Conservation (phyloP, 2,797 vertebrate genomes). For the Mormyrops boulengeri region DNA sequence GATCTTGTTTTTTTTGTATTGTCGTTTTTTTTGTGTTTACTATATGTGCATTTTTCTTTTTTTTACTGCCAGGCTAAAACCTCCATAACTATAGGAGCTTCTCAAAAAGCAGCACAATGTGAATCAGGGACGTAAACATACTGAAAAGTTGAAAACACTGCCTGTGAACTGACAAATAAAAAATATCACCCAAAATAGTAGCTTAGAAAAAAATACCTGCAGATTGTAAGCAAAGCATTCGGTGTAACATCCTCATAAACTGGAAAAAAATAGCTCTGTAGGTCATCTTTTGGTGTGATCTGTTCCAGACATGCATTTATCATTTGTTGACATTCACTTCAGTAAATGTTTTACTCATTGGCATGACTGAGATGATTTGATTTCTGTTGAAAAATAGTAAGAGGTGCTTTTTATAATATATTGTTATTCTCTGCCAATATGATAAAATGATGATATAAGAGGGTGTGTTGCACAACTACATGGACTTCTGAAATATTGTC, state of each 20-base stretch:
- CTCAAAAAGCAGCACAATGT: conserved; percentile 53
- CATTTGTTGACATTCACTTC: conserved; percentile 68
- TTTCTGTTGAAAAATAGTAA: conserved; percentile 57
- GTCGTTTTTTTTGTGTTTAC: conserved; percentile 40
- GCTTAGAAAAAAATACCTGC: conserved; percentile 45
- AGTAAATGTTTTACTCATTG: conserved; percentile 56
- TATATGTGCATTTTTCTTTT: conserved; percentile 51
- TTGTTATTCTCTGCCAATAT: conserved; percentile 71
- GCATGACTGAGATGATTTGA: conserved; percentile 64
- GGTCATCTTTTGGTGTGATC: conserved; percentile 45
- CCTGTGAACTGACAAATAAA: conserved; percentile 53
- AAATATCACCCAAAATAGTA: conserved; percentile 35
- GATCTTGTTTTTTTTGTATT: conserved; percentile 38
- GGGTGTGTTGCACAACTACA: conserved; percentile 75
- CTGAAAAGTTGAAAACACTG: conserved; percentile 52
- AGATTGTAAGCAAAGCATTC: conserved; percentile 57
- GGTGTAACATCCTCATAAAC: conserved; percentile 69
- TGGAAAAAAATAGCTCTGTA: conserved; percentile 68
- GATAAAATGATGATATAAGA: conserved; percentile 68
- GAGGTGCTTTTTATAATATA: conserved; percentile 71
- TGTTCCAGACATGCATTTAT: conserved; percentile 62
- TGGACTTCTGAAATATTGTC: conserved; percentile 76
- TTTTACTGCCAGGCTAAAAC: conserved; percentile 51
- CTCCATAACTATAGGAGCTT: conserved; percentile 42
- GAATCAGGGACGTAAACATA: conserved; percentile 55